Evolutionary conservation across 2,113 vertebrate species (phyloP).

Genomic region (Vulpes ferrilata): DNA sequence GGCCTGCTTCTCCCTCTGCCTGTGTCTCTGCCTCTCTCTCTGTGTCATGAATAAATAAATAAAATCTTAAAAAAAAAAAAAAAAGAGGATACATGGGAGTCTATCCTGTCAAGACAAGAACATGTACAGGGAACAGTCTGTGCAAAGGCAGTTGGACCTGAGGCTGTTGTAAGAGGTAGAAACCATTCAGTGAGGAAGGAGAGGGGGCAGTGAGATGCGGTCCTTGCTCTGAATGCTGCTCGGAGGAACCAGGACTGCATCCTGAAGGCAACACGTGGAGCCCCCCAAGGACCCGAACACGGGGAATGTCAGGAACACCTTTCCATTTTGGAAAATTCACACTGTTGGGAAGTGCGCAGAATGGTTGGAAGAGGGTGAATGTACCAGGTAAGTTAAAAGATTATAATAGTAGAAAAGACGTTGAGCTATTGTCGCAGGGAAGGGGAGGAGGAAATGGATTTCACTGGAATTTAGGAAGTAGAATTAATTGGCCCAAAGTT

Average conservation of each 20-base stretch:
- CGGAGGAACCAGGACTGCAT: neutral
- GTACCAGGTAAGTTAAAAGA: neutral
- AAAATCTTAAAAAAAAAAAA: too few species aligned
- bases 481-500: neutral
- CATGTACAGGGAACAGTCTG: neutral
- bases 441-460: neutral
- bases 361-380: neutral
- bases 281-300: too few species aligned
- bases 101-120: neutral
- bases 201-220: neutral
- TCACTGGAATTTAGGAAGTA: neutral
- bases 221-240: too few species aligned
- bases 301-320: neutral
- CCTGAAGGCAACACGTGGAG: neutral
- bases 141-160: neutral
- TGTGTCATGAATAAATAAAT: too few species aligned
- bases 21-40: too few species aligned
- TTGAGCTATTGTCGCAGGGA: neutral
- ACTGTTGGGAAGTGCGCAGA: neutral
- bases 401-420: neutral
- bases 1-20: too few species aligned
- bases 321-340: neutral
- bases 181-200: neutral
- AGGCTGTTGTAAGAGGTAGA: neutral
- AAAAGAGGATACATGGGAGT: neutral